phyloP scores from a whole-genome alignment of 2,888 invertebrate species.

The Pristionchus exspectatus region DNA sequence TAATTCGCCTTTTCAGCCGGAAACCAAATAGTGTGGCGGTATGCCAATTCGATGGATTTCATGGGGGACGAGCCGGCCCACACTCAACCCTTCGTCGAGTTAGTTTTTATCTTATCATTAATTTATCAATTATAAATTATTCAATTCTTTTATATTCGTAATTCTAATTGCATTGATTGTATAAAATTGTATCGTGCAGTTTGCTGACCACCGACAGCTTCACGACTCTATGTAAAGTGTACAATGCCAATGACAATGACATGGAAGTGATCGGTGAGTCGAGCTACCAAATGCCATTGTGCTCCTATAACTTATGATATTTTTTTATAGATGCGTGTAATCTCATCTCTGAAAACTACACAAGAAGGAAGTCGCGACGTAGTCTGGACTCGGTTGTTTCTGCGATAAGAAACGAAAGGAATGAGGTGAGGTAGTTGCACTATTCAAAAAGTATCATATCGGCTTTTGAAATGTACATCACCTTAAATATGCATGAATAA shows the following conservation, averaged over 20 bases:
- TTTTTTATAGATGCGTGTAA: not conserved
- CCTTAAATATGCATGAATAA: too few relatives aligned
- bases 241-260: slow-evolving; percentile 39
- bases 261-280: slow-evolving; percentile 12
- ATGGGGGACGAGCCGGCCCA: not conserved
- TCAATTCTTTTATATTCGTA: too few relatives aligned
- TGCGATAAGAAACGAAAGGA: not conserved
- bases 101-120: not conserved
- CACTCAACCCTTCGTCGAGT: slow-evolving; percentile 47
- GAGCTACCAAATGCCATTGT: not conserved
- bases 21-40: not conserved
- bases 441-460: not conserved
- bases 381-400: slow-evolving; percentile 1
- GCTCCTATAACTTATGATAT: not conserved
- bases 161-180: too few relatives aligned
- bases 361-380: not conserved
- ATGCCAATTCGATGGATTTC: slow-evolving; percentile 29
- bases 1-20: not conserved
- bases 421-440: not conserved
- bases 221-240: not conserved
- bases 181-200: not conserved
- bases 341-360: not conserved
- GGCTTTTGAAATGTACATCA: too few relatives aligned
- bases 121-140: not conserved
- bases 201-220: slow-evolving; percentile 37